Conservation (phyloP, 2,797 vertebrate species). For the Euthynnus affinis region DNA sequence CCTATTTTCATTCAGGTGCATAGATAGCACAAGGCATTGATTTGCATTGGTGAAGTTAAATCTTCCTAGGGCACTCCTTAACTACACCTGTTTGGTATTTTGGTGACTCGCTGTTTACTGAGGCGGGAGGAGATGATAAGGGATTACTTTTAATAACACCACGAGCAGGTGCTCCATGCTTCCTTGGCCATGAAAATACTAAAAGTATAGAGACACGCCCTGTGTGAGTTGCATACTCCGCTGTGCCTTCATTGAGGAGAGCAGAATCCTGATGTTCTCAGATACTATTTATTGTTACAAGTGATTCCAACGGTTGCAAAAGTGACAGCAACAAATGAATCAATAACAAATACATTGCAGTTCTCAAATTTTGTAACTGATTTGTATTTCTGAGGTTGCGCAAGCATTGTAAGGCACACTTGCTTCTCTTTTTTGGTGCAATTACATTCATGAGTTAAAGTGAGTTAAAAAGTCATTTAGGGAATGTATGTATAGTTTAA, state of each 20-base stretch:
- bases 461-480: neutral
- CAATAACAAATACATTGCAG: neutral
- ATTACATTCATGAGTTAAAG: neutral
- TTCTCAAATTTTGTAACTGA: neutral
- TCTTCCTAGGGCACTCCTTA: conserved; percentile 10
- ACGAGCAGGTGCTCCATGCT: conserved; percentile 37
- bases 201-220: conserved; percentile 6
- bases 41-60: conserved; percentile 36
- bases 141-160: conserved; percentile 57
- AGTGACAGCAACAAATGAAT: neutral
- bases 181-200: conserved; percentile 27
- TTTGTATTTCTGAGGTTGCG: neutral
- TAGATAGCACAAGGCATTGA: conserved; percentile 16
- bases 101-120: conserved; percentile 51
- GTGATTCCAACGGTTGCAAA: neutral
- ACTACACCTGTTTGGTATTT: conserved; percentile 61
- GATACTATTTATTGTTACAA: neutral
- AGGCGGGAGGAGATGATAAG: conserved; percentile 47
- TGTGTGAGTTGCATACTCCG: conserved; percentile 2
- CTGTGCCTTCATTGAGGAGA: neutral
- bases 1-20: conserved; percentile 49
- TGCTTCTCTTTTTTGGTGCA: neutral
- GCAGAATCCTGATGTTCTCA: neutral
- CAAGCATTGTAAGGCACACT: no score
- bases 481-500: conserved; percentile 7